phyloP scores from a whole-genome alignment of 2,113 vertebrate genomes.

The Gorilla gorilla region DNA sequence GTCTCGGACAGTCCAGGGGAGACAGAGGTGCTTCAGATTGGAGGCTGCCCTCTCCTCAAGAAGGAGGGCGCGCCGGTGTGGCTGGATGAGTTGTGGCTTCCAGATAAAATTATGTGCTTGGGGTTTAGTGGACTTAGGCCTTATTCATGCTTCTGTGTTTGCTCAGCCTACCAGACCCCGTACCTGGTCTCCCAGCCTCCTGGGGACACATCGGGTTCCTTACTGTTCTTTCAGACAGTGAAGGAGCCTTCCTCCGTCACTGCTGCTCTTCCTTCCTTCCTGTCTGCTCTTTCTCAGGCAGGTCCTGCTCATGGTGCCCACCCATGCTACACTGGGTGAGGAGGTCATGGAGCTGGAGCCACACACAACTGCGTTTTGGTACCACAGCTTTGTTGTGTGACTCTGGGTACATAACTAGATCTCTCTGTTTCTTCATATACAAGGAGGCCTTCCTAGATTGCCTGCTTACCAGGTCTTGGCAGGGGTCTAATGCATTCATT shows the following conservation, averaged over 20 bases:
- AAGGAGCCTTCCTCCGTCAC: not conserved
- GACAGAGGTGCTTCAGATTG: constrained; percentile 69
- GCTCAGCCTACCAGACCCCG: constrained; percentile 58
- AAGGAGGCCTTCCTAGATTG: not conserved
- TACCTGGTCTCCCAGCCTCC: constrained; percentile 58
- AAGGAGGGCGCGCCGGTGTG: constrained; percentile 2
- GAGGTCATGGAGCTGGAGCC: not conserved
- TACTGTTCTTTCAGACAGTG: constrained; percentile 19
- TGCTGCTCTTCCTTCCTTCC: too few species aligned
- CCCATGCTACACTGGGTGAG: rapidly evolving
- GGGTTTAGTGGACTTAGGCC: constrained; percentile 77
- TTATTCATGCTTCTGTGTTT: constrained; percentile 75
- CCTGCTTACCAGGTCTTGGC: not conserved
- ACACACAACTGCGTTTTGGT: not conserved
- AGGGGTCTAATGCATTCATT: not conserved
- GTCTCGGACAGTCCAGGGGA: constrained; percentile 27
- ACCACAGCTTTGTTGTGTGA: not conserved
- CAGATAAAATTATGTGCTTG: constrained; percentile 77
- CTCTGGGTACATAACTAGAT: not conserved
- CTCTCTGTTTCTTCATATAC: not conserved
- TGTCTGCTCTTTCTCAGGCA: not conserved
- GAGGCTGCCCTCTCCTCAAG: constrained; percentile 40
- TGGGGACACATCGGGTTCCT: constrained; percentile 44
- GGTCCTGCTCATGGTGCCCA: rapidly evolving
- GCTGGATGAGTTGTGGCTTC: constrained; percentile 50